Base-by-base conservation (phyloP, 1,140 invertebrate genomes). In the Diorhabda carinulata region DNA sequence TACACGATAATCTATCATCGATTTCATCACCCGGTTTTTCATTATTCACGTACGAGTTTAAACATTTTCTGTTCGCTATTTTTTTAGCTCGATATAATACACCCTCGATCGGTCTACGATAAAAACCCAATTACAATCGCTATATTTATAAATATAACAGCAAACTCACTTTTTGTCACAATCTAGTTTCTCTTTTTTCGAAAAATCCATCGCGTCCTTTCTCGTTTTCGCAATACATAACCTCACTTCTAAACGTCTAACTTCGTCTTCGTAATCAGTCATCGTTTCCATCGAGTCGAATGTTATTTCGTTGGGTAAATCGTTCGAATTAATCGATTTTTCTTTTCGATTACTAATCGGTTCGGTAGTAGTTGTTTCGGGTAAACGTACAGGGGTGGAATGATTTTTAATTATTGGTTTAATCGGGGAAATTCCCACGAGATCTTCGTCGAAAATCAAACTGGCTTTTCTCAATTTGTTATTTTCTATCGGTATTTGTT, bases 401-500 rank as follows among this genome's bases (percentile, higher is more conserved):
- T 5, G 0, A 60, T 42, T n/a, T 61, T 60, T 6, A 57, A 57
- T 44, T 57, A 57, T 25, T 25, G 67, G 67, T 47, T 43, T 68
- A 41, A 68, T 62, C 41, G 45, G 52, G n/a, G 61, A 64, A 70
- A 64, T 68, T 41, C 59, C 43, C 0, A 40, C 5, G 7, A 68
- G 57, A n/a, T 71, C 47, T 44, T 77, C 74, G 2, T 76, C 69
- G 70, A 79, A 80, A 56, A 79, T 40, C 3, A 70, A 47, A 68
- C 69, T 73, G 0, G 75, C 74, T 44, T 44, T 73, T 4, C 72
- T 70, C 6, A 76, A 56, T 9, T 57, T 65, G n/a, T 43, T 59
- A 57, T 67, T 47, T 57, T 69, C 66, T 7, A 77, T 64, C 59
- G 67, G 45, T 9, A 70, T 65, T 42, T 68, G 64, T 10, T 67